Evolutionary conservation across 1,140 invertebrate species (phyloP).

Genomic region (Trissolcus basalis): DNA sequence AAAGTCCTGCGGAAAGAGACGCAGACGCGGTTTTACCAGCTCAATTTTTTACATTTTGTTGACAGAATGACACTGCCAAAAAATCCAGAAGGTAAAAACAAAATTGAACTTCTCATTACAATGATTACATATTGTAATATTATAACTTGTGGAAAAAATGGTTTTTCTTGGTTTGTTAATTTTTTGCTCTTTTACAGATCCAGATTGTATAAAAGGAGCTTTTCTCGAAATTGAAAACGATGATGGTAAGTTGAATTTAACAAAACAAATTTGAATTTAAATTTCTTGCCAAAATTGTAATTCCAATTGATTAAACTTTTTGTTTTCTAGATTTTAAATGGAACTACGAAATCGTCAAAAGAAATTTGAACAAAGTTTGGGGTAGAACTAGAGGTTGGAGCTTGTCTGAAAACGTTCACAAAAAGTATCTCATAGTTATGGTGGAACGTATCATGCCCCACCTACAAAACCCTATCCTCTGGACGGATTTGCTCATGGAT

Average conservation of each 20-base stretch:
- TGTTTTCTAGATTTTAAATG: conserved; percentile 62
- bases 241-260: neutral
- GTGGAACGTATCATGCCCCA: conserved; percentile 89
- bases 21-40: conserved; percentile 80
- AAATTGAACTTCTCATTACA: neutral
- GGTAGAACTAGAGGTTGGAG: conserved; percentile 82
- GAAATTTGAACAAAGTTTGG: conserved; percentile 82
- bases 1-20: conserved; percentile 77
- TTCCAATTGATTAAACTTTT: conserved; percentile 18
- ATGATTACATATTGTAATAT: too few relatives aligned
- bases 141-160: too few relatives aligned
- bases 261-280: neutral
- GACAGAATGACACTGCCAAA: conserved; percentile 79
- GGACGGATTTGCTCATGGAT: conserved; percentile 95
- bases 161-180: neutral
- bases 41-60: conserved; percentile 83
- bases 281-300: neutral
- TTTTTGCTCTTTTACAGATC: neutral
- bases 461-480: conserved; percentile 86
- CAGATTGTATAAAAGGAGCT: neutral
- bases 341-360: conserved; percentile 68
- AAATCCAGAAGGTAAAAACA: conserved; percentile 35
- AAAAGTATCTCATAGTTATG: conserved; percentile 86
- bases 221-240: neutral
- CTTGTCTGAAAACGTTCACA: conserved; percentile 81